Percentiles rank a stretch among this genome's conserved stretches.
Conservation (phyloP, 2,888 invertebrate species). For the Ophion obscuratus region DNA sequence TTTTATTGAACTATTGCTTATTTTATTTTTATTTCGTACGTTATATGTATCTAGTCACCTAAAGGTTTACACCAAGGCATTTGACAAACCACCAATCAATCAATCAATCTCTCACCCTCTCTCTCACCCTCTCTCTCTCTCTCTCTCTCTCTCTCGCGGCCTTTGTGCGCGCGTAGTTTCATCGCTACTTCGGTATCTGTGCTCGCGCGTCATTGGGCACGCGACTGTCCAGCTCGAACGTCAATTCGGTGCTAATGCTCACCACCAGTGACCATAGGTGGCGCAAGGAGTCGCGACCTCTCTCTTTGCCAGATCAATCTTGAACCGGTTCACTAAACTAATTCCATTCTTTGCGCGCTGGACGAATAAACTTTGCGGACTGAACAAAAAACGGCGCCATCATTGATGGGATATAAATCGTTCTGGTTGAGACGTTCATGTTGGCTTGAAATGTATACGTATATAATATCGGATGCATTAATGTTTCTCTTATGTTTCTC, state of each 20-base stretch:
- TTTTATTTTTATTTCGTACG: too few species aligned
- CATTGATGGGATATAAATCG: too few species aligned
- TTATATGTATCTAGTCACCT: too few species aligned
- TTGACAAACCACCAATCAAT: not conserved
- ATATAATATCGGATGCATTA: too few species aligned
- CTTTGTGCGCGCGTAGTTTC: slow-evolving; percentile 4
- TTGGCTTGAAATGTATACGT: too few species aligned
- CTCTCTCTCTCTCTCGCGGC: not conserved
- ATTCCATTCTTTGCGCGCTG: too few species aligned
- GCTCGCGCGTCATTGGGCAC: slow-evolving; percentile 21
- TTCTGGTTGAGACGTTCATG: too few species aligned
- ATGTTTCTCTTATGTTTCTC: too few species aligned
- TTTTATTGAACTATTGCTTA: too few species aligned
- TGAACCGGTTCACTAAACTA: too few species aligned
- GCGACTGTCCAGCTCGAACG: slow-evolving; percentile 2
- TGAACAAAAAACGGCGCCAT: too few species aligned
- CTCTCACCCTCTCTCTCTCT: not conserved
- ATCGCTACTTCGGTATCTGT: slow-evolving; percentile 21
- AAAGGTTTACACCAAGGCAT: not conserved
- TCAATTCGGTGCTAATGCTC: slow-evolving; percentile 10
- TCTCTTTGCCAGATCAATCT: not conserved
- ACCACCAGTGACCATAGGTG: not conserved
- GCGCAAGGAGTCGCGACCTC: not conserved
- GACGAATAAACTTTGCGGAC: not conserved
- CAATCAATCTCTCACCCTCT: not conserved